Conservation (phyloP, 2,888 invertebrate species). For the Chalcosyrphus nemorum region DNA sequence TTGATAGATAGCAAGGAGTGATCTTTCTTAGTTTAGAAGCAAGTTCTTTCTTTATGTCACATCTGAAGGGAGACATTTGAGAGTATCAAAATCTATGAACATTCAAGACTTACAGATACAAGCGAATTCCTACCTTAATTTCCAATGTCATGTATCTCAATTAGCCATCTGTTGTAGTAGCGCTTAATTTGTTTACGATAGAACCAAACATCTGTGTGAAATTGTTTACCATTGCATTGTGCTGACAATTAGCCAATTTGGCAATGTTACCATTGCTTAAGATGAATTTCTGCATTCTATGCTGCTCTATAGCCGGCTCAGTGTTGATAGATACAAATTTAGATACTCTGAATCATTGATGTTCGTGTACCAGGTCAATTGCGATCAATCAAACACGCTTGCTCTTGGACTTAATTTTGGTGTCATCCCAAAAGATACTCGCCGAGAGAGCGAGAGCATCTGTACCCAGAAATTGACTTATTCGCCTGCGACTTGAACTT, state of each 20-base stretch:
- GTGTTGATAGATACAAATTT: conserved; percentile 44
- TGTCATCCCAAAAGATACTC: too few relatives aligned
- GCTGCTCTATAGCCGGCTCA: conserved; percentile 3
- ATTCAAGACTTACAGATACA: too few relatives aligned
- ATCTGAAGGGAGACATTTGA: too few relatives aligned
- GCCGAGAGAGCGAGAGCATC: neutral
- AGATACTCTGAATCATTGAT: conserved; percentile 51
- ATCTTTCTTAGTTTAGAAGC: too few relatives aligned
- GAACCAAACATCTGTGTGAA: conserved; percentile 23
- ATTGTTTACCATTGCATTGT: conserved; percentile 40
- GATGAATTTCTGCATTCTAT: conserved; percentile 1
- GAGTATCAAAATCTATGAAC: too few relatives aligned
- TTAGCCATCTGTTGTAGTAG: conserved; percentile 60
- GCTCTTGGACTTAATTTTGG: neutral
- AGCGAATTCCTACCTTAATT: conserved; percentile 1
- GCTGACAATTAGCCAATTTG: conserved; percentile 58
- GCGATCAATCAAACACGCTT: conserved; percentile 53
- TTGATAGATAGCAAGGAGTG: neutral
- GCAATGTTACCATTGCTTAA: conserved; percentile 4
- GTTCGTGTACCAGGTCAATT: conserved; percentile 62
- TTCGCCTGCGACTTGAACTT: conserved; percentile 28
- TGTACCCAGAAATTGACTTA: neutral
- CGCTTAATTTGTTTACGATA: conserved; percentile 33
- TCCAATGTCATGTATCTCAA: conserved; percentile 48
- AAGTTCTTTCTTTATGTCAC: too few relatives aligned